A percentile compares a stretch with the other conserved stretches of the same genome.
Evolutionary conservation across 2,797 vertebrate genomes (phyloP).

Genomic region (Acrossocheilus wenchowensis): DNA sequence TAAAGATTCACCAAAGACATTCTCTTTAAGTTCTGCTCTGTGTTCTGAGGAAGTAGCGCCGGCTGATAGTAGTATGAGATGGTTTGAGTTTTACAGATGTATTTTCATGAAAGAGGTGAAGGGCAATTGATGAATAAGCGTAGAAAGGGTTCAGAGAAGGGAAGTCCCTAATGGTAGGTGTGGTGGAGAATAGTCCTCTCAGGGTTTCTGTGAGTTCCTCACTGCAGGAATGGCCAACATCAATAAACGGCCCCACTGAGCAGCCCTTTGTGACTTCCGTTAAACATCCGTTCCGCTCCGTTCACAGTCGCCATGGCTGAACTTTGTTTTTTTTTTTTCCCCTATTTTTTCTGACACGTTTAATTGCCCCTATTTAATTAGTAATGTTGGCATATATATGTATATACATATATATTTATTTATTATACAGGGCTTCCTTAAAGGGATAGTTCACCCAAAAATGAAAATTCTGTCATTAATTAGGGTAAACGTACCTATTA

Average conservation of each 20-base stretch:
- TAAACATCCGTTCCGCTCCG: background rate
- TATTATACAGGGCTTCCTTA: too few relatives aligned
- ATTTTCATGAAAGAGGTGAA: conserved; percentile 33
- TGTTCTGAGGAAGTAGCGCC: background rate
- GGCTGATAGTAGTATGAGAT: background rate
- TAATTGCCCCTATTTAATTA: background rate
- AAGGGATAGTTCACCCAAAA: too few relatives aligned
- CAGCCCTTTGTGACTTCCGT: background rate
- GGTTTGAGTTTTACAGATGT: conserved; percentile 34
- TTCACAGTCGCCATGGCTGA: background rate
- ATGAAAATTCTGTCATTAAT: too few relatives aligned
- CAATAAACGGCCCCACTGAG: conserved; percentile 71
- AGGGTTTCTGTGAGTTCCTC: conserved; percentile 71
- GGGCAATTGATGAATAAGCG: conserved; percentile 50
- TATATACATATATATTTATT: too few relatives aligned
- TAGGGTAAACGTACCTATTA: too few relatives aligned
- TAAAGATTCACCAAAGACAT: conserved; percentile 45
- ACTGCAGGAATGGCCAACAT: conserved; percentile 64
- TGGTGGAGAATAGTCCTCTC: conserved; percentile 69
- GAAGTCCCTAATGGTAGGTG: conserved; percentile 74
- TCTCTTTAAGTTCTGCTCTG: conserved; percentile 27
- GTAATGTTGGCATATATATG: background rate
- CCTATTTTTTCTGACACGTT: background rate
- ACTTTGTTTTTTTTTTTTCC: too few relatives aligned
- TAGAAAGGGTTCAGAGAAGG: conserved; percentile 72